Evolutionary conservation across 2,888 invertebrate species (phyloP), one percentile per base, ranked within the genome.

Genomic region (Cosmia trapezina): DNA sequence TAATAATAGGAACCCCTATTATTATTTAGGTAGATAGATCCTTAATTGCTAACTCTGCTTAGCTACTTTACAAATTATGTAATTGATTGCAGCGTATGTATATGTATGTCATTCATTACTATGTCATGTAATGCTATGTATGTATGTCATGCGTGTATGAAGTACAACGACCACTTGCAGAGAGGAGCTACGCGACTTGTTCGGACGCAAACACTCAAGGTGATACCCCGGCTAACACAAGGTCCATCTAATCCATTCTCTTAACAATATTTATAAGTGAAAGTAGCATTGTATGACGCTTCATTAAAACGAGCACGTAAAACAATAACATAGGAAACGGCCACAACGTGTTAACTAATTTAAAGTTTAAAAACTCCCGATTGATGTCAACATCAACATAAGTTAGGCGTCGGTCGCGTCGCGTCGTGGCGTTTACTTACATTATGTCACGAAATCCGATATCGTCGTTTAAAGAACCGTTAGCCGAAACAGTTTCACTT

Each of bases 201-300:
- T 64, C 91, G 82, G 87, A 90, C 93, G 90, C 90, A 87, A 86
- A 76, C 68, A 78, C 85, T 91, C 94, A 94, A 94, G 94, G 94
- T 91, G 84, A 91, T 85, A 80, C 85, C 77, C 84, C 88, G 89
- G 88, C 86, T 89, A 91, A 87, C 85, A 87, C 94, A 94, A 94
- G 94, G 94, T 93, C 92, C 92, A 89, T 91, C 91, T 91, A 89
- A 91, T 91, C 91, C 94, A 86, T 93, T 95, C 95, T 92, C 93
- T 90, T 88, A 86, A 66, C 83, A 80, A 89, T 90, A 85, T 88
- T 87, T 87, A 87, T 86, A 88, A 93, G 93, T 93, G 94, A 95
- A 94, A 94, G 94, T 91, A 72, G 73, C 72, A 62, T 77, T 83
- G 75, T 74, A 71, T 68, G 70, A 71, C 54, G 59, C 12, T 73